A percentile compares a stretch with the other conserved stretches of the same genome.
phyloP scores from a whole-genome alignment of 1,140 invertebrate genomes.

The Yoshiicerus persimilis region DNA sequence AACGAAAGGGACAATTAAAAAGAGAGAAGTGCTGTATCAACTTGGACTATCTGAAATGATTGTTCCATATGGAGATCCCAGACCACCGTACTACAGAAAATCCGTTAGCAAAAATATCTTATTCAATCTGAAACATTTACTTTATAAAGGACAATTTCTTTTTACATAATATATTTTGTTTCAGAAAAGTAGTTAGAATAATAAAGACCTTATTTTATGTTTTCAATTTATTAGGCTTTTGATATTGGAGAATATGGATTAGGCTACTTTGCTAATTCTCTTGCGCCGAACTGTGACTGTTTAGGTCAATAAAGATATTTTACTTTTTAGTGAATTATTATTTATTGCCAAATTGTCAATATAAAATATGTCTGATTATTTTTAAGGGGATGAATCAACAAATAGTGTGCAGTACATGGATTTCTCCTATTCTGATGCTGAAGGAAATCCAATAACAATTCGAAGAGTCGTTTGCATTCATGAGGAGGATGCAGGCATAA shows the following conservation, averaged over 20 bases:
- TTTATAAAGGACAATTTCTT: not conserved
- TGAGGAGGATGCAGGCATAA: constrained; percentile 42
- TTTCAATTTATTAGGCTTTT: not conserved
- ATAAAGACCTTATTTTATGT: not conserved
- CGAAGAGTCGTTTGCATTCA: constrained; percentile 45
- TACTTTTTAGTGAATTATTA: not conserved
- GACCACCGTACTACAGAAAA: constrained; percentile 44
- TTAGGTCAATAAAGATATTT: constrained; percentile 39
- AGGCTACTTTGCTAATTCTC: constrained; percentile 44
- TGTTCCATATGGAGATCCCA: constrained; percentile 41
- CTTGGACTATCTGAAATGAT: not conserved
- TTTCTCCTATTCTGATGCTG: not conserved
- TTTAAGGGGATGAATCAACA: not conserved
- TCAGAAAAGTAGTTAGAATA: too few species aligned
- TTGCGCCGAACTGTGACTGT: constrained; percentile 42
- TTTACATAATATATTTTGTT: not conserved
- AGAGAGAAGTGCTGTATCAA: not conserved
- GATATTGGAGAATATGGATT: constrained; percentile 35
- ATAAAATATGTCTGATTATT: not conserved
- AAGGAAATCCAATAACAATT: constrained; percentile 35
- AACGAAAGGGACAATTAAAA: not conserved
- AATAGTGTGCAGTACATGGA: not conserved
- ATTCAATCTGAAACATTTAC: not conserved
- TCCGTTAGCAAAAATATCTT: constrained; percentile 18
- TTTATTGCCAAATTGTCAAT: not conserved